Conservation (phyloP, 2,888 invertebrate species). For the Nemurella pictetii region DNA sequence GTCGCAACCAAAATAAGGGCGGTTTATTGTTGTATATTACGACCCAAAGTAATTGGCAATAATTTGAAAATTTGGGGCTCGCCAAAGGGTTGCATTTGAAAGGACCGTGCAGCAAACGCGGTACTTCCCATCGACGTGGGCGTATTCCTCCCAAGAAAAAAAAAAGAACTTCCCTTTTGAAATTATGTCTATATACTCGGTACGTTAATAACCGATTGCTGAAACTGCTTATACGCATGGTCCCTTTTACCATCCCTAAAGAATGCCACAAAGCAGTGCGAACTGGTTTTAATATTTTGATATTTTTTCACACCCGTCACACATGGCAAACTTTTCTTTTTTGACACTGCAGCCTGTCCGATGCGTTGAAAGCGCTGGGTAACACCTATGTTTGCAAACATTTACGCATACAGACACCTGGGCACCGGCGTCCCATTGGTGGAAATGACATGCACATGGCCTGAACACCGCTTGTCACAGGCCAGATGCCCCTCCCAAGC, state of each 20-base stretch:
- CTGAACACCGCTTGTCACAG: neutral
- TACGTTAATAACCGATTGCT: neutral
- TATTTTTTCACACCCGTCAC: neutral
- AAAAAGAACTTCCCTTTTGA: neutral
- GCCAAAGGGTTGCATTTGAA: slow-evolving; percentile 17
- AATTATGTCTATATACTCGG: neutral
- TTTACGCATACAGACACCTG: slow-evolving; percentile 35
- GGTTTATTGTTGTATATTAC: slow-evolving; percentile 8
- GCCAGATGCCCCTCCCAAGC: slow-evolving; percentile 23
- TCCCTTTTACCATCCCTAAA: neutral
- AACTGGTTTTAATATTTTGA: slow-evolving; percentile 12
- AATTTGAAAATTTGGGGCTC: slow-evolving; percentile 13
- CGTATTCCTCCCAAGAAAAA: neutral
- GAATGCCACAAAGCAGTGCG: neutral
- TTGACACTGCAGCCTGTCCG: neutral
- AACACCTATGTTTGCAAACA: slow-evolving; percentile 41
- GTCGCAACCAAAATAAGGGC: neutral
- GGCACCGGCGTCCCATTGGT: slow-evolving; percentile 10
- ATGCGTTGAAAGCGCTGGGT: slow-evolving; percentile 8
- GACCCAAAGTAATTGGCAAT: slow-evolving; percentile 17
- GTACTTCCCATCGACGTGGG: neutral
- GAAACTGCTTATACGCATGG: neutral
- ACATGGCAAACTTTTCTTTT: neutral
- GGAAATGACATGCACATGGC: slow-evolving; percentile 9
- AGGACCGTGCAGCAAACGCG: neutral